Base-by-base conservation (phyloP, 2,888 invertebrate species). In the Macaria notata region DNA sequence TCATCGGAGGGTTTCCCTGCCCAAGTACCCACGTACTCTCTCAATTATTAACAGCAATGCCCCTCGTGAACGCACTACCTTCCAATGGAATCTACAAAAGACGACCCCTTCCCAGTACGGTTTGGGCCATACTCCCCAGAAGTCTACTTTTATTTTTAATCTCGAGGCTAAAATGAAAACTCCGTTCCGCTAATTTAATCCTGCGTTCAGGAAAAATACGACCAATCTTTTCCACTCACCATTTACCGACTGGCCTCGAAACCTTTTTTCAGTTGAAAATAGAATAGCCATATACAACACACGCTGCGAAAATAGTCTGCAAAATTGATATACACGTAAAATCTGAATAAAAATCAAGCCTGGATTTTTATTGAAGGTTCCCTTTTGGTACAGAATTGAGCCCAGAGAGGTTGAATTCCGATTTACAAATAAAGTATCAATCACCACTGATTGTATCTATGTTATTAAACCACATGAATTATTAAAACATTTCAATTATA, bases 31-130 rank as follows among this genome's bases (percentile, higher is more conserved):
- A 55, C 50, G 75, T 73, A 67, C 67, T 71, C 68, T 65, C 69
- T 85, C 81, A 80, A 85, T 82, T 86, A 85, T 86, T 84, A 78
- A 85, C 76, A 73, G 67, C 69, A 66, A 68, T 62, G 69, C 63
- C 71, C 70, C 45, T 55, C 30, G 46, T 33, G 29, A 52, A 46
- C 49, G 50, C 59, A 46, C 54, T 9, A 44, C 44, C 30, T 36
- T 19, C 42, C 4, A 4, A 4, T n/a, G 42, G 56, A 38, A 48
- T 46, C 61, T 61, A 54, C 51, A 45, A 54, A 62, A 43, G 39
- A 51, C 54, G 50, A 44, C 45, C 42, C 45, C 57, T 57, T 49
- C 56, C 59, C 51, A 62, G 47, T 54, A 60, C 46, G 46, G 49
- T 46, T 45, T 9, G 36, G 49, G 41, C 9, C 43, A 9, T 29